These are phyloP conservation scores for Drosophila paulistorum DNA, from an alignment of 1,140 invertebrate species.

Conservation along the genomic window DNA sequence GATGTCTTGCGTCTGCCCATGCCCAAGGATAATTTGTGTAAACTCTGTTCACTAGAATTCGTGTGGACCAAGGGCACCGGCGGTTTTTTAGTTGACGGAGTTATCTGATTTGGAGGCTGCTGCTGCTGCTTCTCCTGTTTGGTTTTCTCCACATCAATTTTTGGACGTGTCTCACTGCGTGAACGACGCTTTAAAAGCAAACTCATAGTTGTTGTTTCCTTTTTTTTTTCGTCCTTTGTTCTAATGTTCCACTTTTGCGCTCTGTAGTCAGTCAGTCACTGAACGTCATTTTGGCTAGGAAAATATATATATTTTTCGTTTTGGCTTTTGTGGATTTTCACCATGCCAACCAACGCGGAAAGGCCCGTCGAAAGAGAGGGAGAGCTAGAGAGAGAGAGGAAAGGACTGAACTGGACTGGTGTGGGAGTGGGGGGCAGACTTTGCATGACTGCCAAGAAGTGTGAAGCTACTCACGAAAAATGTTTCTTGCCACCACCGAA, in stretches of 20 bases:
- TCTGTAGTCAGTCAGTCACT: constrained; percentile 20
- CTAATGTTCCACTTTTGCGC: constrained; percentile 23
- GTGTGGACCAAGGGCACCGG: background rate
- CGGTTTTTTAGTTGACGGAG: constrained; percentile 17
- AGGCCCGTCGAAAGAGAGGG: background rate
- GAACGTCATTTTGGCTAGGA: constrained; percentile 27
- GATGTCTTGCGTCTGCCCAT: constrained; percentile 86
- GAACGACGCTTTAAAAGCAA: constrained; percentile 68
- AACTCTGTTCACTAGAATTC: constrained; percentile 36
- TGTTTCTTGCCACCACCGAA: constrained; percentile 37
- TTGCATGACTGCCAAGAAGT: constrained; percentile 54
- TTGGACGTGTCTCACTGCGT: constrained; percentile 68
- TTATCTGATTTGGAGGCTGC: background rate
- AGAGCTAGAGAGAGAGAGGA: background rate
- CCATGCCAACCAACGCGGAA: constrained; percentile 68
- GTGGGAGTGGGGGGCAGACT: background rate
- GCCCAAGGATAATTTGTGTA: constrained; percentile 41
- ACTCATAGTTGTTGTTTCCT: constrained; percentile 48
- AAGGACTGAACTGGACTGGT: background rate
- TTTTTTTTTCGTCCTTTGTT: background rate
- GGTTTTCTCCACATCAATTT: constrained; percentile 22
- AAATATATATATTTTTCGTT: constrained; percentile 63
- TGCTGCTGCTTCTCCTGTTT: constrained; percentile 22
- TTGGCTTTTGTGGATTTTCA: constrained; percentile 72
- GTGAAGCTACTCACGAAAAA: constrained; percentile 36